These are phyloP conservation scores for Rhabdomys pumilio DNA, from an alignment of 2,797 vertebrate genomes.

Conservation along the genomic window DNA sequence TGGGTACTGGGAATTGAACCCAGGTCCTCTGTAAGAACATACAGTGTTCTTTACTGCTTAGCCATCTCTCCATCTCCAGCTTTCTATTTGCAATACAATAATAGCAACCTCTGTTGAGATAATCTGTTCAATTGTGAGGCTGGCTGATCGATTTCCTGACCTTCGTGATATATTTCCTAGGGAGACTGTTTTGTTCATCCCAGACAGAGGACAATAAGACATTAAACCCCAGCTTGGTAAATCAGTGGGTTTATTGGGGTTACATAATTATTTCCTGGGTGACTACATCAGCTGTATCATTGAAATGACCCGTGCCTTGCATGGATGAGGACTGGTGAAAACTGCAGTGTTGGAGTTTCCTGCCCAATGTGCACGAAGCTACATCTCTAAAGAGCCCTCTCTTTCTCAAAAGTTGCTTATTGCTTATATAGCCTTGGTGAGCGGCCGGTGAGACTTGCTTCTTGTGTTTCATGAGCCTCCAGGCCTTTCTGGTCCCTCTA, in stretches of 20 bases:
- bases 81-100: slow-evolving; percentile 35
- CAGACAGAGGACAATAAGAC: not conserved
- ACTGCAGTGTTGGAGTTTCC: not conserved
- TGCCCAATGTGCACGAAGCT: not conserved
- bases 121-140: not conserved
- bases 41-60: not conserved
- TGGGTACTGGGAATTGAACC: not conserved
- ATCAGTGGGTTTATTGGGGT: not conserved
- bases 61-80: not conserved
- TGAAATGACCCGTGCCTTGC: not conserved
- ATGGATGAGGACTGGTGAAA: not conserved
- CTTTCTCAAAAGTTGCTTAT: not conserved
- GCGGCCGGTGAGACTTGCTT: not conserved
- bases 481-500: not conserved
- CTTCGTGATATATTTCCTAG: not conserved
- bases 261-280: not conserved
- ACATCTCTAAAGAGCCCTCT: not conserved
- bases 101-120: slow-evolving; percentile 44
- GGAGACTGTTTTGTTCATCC: not conserved
- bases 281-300: not conserved
- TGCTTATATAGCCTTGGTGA: not conserved
- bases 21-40: not conserved
- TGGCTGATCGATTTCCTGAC: not conserved
- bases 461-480: not conserved
- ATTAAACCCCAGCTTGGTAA: not conserved